phyloP scores from a whole-genome alignment of 2,888 invertebrate species.

The Taphrorychus bicolor region DNA sequence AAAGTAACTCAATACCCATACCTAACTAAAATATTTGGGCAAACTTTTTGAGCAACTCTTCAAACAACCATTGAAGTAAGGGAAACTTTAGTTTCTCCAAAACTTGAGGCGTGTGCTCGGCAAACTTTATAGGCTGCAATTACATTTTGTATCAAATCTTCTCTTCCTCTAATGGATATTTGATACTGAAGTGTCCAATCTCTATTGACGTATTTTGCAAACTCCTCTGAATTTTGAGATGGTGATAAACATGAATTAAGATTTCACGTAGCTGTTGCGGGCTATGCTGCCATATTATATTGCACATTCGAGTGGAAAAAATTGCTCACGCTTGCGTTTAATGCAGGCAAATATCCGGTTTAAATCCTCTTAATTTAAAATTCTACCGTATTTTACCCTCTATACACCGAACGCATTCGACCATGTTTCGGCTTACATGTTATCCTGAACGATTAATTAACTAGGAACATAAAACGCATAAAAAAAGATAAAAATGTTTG shows the following conservation, averaged over 20 bases:
- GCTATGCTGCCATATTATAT: no score
- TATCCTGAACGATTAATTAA: background rate
- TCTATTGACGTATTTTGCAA: background rate
- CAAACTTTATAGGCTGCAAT: constrained; percentile 8
- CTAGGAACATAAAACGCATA: background rate
- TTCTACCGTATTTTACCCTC: background rate
- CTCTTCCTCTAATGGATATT: constrained; percentile 1
- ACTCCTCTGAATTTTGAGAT: background rate
- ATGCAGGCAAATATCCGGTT: background rate
- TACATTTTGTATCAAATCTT: background rate
- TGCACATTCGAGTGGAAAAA: no score
- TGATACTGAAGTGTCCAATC: background rate
- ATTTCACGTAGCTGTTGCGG: no score
- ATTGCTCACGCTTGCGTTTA: background rate
- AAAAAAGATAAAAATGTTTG: background rate
- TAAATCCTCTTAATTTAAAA: background rate
- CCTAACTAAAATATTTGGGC: background rate
- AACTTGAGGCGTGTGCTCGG: background rate
- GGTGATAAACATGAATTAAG: no score
- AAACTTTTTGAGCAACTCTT: background rate
- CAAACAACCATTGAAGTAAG: background rate
- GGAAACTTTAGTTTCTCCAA: background rate
- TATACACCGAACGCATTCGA: background rate
- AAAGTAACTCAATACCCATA: background rate
- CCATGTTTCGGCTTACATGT: background rate